Conservation (phyloP, 2,888 invertebrate genomes). For the Epinotia bilunana region DNA sequence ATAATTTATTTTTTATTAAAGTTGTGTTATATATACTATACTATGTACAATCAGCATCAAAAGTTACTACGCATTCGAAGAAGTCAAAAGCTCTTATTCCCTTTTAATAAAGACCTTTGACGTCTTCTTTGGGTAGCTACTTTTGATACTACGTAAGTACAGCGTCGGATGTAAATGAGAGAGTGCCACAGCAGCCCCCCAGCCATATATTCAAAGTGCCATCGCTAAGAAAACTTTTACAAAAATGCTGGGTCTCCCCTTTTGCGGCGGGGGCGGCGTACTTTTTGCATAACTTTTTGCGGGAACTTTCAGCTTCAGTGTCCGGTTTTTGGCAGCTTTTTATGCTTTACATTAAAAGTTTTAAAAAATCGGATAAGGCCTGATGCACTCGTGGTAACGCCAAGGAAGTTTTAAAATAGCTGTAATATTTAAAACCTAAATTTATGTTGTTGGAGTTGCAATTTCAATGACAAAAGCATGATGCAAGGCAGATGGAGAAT, state of each 20-base stretch:
- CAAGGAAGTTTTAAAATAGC: neutral
- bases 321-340: constrained; percentile 34
- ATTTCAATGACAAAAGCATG: constrained; percentile 1
- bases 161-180: neutral
- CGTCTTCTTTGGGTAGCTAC: neutral
- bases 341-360: constrained; percentile 33
- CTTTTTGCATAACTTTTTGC: constrained; percentile 42
- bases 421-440: neutral
- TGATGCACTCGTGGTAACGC: neutral
- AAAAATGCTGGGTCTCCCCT: constrained; percentile 23
- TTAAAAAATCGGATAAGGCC: constrained; percentile 4
- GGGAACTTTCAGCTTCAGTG: constrained; percentile 34
- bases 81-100: too few relatives aligned
- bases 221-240: constrained; percentile 22
- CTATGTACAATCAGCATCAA: too few relatives aligned
- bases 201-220: constrained; percentile 28
- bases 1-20: too few relatives aligned
- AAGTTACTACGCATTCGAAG: too few relatives aligned
- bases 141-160: neutral
- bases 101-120: too few relatives aligned
- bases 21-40: too few relatives aligned
- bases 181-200: neutral
- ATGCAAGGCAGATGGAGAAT: neutral
- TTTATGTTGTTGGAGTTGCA: neutral
- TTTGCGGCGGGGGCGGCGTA: constrained; percentile 21